A percentile compares a stretch with the other conserved stretches of the same genome.
Conservation (phyloP, 2,888 invertebrate species). For the Pyralis farinalis region DNA sequence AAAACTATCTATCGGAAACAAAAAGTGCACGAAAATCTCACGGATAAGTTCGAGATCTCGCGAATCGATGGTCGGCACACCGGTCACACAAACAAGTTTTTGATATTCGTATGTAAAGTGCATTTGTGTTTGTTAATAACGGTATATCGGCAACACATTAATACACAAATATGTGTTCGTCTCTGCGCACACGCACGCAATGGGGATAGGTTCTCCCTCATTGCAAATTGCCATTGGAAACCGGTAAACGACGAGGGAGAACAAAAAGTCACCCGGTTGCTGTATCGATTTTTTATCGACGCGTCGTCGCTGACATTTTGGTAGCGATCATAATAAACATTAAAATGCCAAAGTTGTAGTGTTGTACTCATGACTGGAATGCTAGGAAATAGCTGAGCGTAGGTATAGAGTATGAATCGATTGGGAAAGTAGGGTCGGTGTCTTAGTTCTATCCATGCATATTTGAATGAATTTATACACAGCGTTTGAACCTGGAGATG, state of each 20-base stretch:
- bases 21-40: slow-evolving; percentile 63
- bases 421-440: slow-evolving; percentile 32
- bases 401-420: slow-evolving; percentile 24
- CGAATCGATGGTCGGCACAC: slow-evolving; percentile 37
- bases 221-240: slow-evolving; percentile 44
- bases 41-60: slow-evolving; percentile 32
- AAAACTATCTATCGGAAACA: slow-evolving; percentile 26
- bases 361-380: slow-evolving; percentile 18
- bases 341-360: not conserved
- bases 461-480: slow-evolving; percentile 46
- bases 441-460: slow-evolving; percentile 26
- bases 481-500: slow-evolving; percentile 34
- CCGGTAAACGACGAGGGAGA: slow-evolving; percentile 52
- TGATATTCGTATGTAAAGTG: slow-evolving; percentile 39
- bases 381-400: slow-evolving; percentile 27
- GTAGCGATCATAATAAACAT: slow-evolving; percentile 25
- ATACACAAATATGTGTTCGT: slow-evolving; percentile 43
- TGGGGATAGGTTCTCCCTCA: slow-evolving; percentile 45
- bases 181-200: slow-evolving; percentile 55
- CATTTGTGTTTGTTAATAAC: slow-evolving; percentile 58
- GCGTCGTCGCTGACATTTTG: slow-evolving; percentile 42
- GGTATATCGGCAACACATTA: slow-evolving; percentile 42
- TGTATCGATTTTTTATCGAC: slow-evolving; percentile 54
- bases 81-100: slow-evolving; percentile 40
- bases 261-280: slow-evolving; percentile 43